These are phyloP conservation scores for Tigriopus californicus DNA, from an alignment of 2,888 invertebrate genomes.

Conservation along the genomic window DNA sequence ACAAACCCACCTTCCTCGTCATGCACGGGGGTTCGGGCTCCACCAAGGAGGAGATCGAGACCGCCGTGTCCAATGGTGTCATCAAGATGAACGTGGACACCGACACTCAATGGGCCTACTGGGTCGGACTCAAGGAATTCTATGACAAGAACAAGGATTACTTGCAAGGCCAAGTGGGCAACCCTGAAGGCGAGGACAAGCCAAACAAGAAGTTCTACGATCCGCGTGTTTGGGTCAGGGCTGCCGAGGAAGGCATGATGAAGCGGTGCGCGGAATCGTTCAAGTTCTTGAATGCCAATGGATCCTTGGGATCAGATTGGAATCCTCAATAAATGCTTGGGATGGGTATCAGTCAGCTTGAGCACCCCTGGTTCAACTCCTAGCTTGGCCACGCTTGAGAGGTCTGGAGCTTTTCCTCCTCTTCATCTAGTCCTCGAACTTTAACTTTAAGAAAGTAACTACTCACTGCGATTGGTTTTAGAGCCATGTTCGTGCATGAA, in stretches of 20 bases:
- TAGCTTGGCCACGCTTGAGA: no score
- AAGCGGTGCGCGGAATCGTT: constrained; percentile 11
- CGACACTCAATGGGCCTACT: constrained; percentile 16
- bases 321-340: neutral
- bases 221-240: constrained; percentile 15
- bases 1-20: constrained; percentile 14
- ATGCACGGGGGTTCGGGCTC: constrained; percentile 16
- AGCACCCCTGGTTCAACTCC: no score
- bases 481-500: no score
- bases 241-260: constrained; percentile 16
- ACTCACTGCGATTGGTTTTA: no score
- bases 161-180: constrained; percentile 15
- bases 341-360: neutral
- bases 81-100: constrained; percentile 17
- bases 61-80: constrained; percentile 14
- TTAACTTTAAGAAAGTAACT: no score
- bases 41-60: constrained; percentile 11
- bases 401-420: no score
- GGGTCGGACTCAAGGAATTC: constrained; percentile 13
- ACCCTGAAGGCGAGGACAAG: constrained; percentile 15
- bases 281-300: constrained; percentile 9
- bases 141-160: constrained; percentile 14
- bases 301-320: constrained; percentile 6
- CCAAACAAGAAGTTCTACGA: constrained; percentile 17
- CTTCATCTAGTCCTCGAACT: no score